Percentiles rank a stretch among this genome's conserved stretches.
Evolutionary conservation across 1,140 invertebrate genomes (phyloP).

Genomic region (Bombus huntii): DNA sequence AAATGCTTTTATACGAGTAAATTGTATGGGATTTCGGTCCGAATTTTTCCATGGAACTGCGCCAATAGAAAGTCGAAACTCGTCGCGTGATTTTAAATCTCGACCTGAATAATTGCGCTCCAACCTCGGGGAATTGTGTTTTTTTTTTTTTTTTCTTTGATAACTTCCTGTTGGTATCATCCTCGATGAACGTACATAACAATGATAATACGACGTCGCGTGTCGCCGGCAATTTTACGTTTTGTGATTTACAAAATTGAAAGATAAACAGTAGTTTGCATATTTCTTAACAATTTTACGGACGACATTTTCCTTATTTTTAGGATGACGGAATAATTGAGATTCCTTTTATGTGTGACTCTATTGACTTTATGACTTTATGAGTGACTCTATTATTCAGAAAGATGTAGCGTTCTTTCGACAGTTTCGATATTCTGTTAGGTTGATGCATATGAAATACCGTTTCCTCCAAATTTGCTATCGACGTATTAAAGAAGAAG

Average conservation of each 20-base stretch:
- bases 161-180: constrained; percentile 40
- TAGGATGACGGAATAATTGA: neutral
- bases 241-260: neutral
- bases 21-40: neutral
- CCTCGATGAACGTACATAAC: neutral
- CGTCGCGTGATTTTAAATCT: constrained; percentile 11
- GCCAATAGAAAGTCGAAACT: neutral
- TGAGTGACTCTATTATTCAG: neutral
- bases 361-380: neutral
- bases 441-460: neutral
- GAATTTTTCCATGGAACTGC: neutral
- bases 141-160: constrained; percentile 17
- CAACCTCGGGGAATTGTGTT: constrained; percentile 30
- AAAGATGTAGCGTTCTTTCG: neutral
- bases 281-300: neutral
- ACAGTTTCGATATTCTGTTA: neutral
- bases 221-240: neutral
- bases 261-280: neutral
- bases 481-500: too few species aligned
- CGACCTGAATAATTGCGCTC: constrained; percentile 30
- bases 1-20: neutral
- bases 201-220: neutral
- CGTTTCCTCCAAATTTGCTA: too few species aligned
- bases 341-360: neutral
- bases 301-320: too few species aligned